phyloP scores from a whole-genome alignment of 2,113 vertebrate genomes.

The Mus pahari region DNA sequence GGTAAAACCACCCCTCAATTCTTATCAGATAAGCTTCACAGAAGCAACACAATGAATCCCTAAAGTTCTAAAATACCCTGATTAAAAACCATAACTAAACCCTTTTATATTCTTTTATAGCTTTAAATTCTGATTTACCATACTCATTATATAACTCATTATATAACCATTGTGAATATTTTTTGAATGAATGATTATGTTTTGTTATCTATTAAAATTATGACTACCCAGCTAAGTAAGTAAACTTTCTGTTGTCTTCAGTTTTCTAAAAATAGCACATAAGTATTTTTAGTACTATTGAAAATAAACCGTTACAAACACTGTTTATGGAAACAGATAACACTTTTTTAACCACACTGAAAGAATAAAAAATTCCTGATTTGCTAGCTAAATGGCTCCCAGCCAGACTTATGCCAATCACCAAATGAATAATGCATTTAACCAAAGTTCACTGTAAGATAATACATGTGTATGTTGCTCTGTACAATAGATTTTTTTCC shows the following conservation, averaged over 20 bases:
- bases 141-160: not conserved
- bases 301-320: conserved; percentile 1
- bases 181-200: not conserved
- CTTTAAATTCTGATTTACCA: not conserved
- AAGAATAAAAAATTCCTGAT: not conserved
- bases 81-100: not conserved
- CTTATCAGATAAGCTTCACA: not conserved
- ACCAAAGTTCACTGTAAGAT: conserved; percentile 26
- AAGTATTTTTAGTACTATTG: not conserved
- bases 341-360: not conserved
- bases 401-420: conserved; percentile 44
- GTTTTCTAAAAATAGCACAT: not conserved
- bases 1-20: not conserved
- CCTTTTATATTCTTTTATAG: not conserved
- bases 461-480: conserved; percentile 17
- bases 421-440: not conserved
- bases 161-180: not conserved
- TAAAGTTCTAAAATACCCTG: not conserved
- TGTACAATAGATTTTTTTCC: not conserved
- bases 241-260: not conserved
- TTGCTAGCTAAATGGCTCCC: not conserved
- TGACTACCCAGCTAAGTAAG: not conserved
- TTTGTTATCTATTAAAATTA: not conserved
- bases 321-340: not conserved
- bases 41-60: not conserved